phyloP scores from a whole-genome alignment of 1,140 invertebrate species.

The Belonocnema kinseyi region DNA sequence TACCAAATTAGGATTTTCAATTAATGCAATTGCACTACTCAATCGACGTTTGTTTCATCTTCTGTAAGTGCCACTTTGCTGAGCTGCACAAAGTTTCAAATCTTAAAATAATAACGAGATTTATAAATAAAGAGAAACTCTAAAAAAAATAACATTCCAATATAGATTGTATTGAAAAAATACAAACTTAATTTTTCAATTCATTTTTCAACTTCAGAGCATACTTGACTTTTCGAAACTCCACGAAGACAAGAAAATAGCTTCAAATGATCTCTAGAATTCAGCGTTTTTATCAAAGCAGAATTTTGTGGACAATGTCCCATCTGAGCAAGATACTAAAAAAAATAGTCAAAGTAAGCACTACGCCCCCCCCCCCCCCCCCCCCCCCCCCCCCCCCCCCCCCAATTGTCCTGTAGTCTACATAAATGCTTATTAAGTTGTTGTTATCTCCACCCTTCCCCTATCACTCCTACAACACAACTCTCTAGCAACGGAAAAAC shows the following conservation, averaged over 20 bases:
- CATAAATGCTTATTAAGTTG: too few species aligned
- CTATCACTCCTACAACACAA: too few species aligned
- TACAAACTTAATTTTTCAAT: conserved; percentile 72
- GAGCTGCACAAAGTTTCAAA: conserved; percentile 68
- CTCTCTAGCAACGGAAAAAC: too few species aligned
- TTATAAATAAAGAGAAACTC: too few species aligned
- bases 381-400: too few species aligned
- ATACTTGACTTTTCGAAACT: conserved; percentile 74
- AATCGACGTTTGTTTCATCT: conserved; percentile 97
- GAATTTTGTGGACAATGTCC: conserved; percentile 86
- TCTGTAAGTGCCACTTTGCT: conserved; percentile 80
- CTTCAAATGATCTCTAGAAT: conserved; percentile 81
- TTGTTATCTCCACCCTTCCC: too few species aligned
- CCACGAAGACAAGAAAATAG: conserved; percentile 84
- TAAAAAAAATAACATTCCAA: too few species aligned
- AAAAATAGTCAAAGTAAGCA: conserved; percentile 28
- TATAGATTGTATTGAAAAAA: background rate
- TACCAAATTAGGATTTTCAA: conserved; percentile 85
- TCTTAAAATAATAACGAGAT: conserved; percentile 52
- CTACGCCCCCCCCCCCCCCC: too few species aligned
- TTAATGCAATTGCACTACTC: conserved; percentile 92
- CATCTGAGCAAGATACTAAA: conserved; percentile 76
- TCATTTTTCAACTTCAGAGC: conserved; percentile 75
- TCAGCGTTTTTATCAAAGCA: conserved; percentile 83
- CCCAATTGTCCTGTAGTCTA: too few species aligned